Conservation (phyloP, 2,797 vertebrate species). For the Enteromius anoplus region DNA sequence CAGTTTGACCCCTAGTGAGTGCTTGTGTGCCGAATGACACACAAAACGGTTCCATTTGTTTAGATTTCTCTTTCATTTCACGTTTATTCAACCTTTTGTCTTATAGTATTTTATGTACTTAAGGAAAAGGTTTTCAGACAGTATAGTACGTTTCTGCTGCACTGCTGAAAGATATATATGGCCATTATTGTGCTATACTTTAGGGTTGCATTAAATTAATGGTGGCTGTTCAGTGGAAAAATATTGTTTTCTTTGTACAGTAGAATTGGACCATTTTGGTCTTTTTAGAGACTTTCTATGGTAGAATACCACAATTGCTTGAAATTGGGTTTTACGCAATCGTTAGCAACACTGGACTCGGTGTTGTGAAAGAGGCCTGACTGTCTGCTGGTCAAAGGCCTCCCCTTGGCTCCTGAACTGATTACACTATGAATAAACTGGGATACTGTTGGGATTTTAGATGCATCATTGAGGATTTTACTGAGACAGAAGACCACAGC, state of each 20-base stretch:
- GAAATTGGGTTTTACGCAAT: conserved; percentile 74
- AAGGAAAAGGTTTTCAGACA: conserved; percentile 14
- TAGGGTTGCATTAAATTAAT: conserved; percentile 66
- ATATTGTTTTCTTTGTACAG: conserved; percentile 64
- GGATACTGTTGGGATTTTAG: conserved; percentile 71
- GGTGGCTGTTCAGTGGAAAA: conserved; percentile 60
- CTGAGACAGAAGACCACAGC: conserved; percentile 78
- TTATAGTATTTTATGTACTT: conserved; percentile 36
- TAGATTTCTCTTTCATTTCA: conserved; percentile 34
- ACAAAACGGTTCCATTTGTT: conserved; percentile 47
- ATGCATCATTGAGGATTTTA: conserved; percentile 75
- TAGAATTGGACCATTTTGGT: conserved; percentile 64
- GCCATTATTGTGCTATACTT: conserved; percentile 59
- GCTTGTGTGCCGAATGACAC: conserved; percentile 42
- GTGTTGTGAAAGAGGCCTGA: conserved; percentile 62
- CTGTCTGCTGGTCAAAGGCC: conserved; percentile 63
- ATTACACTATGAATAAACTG: conserved; percentile 71
- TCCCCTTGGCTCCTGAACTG: conserved; percentile 67
- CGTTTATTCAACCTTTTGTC: conserved; percentile 9
- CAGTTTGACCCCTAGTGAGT: conserved; percentile 43
- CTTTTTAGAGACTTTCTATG: conserved; percentile 71
- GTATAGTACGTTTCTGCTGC: neutral
- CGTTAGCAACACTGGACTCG: conserved; percentile 67
- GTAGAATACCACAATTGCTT: conserved; percentile 77
- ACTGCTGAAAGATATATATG: conserved; percentile 67